Conservation (phyloP, 1,140 invertebrate species). For the Galleria mellonella region DNA sequence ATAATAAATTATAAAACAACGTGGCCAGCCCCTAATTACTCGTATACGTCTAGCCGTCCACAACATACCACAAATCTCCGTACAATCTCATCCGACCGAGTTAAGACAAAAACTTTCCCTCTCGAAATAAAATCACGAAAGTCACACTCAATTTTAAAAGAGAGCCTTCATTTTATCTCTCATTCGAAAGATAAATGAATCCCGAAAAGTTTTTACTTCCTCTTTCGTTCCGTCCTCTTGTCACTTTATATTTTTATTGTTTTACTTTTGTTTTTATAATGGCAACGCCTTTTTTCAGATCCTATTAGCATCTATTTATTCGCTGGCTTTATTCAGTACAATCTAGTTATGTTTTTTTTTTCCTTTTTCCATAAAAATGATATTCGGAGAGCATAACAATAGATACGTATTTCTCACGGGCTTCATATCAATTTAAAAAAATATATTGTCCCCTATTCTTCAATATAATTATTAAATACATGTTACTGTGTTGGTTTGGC, state of each 20-base stretch:
- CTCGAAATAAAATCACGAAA: neutral
- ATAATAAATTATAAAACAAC: neutral
- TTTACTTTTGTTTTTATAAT: slow-evolving; percentile 1
- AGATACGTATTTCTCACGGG: no score
- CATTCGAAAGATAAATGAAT: slow-evolving; percentile 1
- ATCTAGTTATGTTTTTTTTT: neutral
- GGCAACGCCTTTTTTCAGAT: neutral
- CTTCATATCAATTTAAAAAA: no score
- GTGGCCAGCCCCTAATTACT: neutral
- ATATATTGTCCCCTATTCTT: no score
- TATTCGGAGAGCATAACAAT: neutral
- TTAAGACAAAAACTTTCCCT: neutral
- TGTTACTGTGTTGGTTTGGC: no score
- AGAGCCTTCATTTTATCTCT: neutral
- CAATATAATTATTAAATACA: no score
- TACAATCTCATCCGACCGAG: neutral
- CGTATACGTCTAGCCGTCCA: neutral
- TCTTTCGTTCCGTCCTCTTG: neutral
- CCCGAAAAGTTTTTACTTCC: neutral
- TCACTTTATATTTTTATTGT: no score
- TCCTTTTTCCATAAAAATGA: neutral
- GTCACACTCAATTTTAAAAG: neutral
- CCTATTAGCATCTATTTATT: neutral
- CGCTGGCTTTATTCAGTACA: neutral
- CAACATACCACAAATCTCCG: neutral